A percentile compares a stretch with the other conserved stretches of the same genome.
Conservation (phyloP, 2,113 vertebrate genomes). For the Romanogobio albipinnatus region DNA sequence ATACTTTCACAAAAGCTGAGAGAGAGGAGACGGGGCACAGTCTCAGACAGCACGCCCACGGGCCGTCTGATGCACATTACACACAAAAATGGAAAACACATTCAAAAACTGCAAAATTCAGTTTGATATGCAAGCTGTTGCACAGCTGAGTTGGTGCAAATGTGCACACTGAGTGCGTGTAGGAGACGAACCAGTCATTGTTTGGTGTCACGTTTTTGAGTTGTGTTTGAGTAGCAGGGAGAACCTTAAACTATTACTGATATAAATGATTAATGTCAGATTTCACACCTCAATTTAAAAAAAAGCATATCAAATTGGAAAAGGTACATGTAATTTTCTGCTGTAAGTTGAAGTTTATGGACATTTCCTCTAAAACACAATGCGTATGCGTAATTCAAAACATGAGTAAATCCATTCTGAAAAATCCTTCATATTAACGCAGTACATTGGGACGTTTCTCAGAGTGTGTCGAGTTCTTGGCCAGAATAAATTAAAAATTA, state of each 20-base stretch:
- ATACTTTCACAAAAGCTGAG: constrained; percentile 16
- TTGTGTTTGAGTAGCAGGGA: background rate
- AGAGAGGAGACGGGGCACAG: constrained; percentile 5
- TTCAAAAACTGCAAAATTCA: background rate
- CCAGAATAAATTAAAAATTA: no score
- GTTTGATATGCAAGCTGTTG: background rate
- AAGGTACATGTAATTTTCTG: no score
- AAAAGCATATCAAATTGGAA: no score
- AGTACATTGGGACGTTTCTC: no score
- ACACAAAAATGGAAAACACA: background rate
- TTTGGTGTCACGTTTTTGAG: background rate
- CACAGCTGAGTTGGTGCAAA: background rate
- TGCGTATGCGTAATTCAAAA: no score
- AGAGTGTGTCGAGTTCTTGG: no score
- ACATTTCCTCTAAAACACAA: no score
- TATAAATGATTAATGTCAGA: no score
- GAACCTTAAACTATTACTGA: background rate
- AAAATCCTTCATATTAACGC: no score
- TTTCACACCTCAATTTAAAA: no score
- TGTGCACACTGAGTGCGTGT: background rate
- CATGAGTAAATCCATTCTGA: no score
- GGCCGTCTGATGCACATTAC: constrained; percentile 30
- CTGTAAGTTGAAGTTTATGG: no score
- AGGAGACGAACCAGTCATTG: background rate
- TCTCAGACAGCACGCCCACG: constrained; percentile 29